Evolutionary conservation across 2,888 invertebrate species (phyloP).

Genomic region (Diarsia mendica): DNA sequence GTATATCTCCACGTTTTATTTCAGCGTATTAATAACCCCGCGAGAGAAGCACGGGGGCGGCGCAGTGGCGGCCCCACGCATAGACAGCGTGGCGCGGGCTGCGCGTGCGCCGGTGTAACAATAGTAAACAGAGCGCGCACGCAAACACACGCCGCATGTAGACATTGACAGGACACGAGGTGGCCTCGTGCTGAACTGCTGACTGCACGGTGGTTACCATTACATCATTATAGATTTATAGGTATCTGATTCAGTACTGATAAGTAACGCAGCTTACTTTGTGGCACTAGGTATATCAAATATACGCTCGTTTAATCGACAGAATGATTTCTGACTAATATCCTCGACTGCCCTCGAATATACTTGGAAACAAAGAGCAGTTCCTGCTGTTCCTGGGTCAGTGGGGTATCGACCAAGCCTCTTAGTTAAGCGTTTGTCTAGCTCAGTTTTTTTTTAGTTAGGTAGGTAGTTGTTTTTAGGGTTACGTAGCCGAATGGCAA

Average conservation of each 20-base stretch:
- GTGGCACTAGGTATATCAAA: background rate
- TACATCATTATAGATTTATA: background rate
- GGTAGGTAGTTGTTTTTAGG: too few species aligned
- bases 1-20: background rate
- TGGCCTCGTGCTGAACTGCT: conserved; percentile 11
- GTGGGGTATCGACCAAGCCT: too few species aligned
- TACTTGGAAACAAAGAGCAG: background rate
- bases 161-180: background rate
- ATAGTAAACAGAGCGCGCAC: conserved; percentile 37
- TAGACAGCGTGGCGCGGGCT: conserved; percentile 72
- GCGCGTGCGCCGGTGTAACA: conserved; percentile 44
- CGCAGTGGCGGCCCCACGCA: conserved; percentile 60
- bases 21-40: conserved; percentile 20
- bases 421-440: too few species aligned
- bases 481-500: too few species aligned
- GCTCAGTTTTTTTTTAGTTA: too few species aligned
- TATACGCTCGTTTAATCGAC: background rate
- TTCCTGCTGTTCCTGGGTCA: background rate
- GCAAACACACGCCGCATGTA: conserved; percentile 13
- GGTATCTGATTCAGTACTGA: too few species aligned
- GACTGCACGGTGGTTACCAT: background rate
- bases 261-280: too few species aligned
- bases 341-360: background rate
- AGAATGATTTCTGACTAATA: background rate
- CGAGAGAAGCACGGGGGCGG: conserved; percentile 44